These are phyloP conservation scores for Alethe castanea DNA, from an alignment of 2,113 vertebrate genomes.

Conservation along the genomic window DNA sequence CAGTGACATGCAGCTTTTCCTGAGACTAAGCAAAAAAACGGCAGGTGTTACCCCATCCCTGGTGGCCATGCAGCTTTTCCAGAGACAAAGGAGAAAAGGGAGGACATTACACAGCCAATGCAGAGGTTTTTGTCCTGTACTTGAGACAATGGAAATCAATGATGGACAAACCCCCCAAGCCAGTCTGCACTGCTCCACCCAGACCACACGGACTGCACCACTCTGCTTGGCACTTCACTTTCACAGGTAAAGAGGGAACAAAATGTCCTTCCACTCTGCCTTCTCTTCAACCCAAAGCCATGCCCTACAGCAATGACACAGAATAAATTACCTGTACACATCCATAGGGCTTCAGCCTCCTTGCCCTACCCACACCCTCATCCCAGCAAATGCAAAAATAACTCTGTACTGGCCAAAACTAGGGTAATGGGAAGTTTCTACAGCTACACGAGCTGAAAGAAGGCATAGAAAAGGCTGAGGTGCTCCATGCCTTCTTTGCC, in stretches of 20 bases:
- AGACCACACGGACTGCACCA: neutral
- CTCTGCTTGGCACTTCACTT: fast-evolving
- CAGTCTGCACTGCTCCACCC: fast-evolving
- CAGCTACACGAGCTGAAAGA: neutral
- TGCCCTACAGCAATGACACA: fast-evolving
- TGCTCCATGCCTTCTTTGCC: neutral
- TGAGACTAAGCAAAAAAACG: neutral
- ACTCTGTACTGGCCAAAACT: neutral
- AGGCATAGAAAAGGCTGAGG: neutral
- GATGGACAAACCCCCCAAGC: neutral
- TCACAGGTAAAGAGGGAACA: neutral
- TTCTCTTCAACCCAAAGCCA: neutral
- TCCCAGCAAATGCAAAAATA: neutral
- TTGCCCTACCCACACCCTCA: neutral
- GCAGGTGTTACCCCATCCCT: fast-evolving
- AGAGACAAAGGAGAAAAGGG: neutral
- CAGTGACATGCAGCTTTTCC: neutral
- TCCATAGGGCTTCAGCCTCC: neutral
- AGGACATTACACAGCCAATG: neutral
- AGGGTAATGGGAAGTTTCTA: neutral
- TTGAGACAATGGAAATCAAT: too few species aligned
- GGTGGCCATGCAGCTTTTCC: neutral
- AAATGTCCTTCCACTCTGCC: neutral
- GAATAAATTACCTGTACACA: neutral
- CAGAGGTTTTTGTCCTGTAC: fast-evolving